These are phyloP conservation scores for Caenorhabditis angaria DNA, from an alignment of 2,888 invertebrate species.

Conservation along the genomic window DNA sequence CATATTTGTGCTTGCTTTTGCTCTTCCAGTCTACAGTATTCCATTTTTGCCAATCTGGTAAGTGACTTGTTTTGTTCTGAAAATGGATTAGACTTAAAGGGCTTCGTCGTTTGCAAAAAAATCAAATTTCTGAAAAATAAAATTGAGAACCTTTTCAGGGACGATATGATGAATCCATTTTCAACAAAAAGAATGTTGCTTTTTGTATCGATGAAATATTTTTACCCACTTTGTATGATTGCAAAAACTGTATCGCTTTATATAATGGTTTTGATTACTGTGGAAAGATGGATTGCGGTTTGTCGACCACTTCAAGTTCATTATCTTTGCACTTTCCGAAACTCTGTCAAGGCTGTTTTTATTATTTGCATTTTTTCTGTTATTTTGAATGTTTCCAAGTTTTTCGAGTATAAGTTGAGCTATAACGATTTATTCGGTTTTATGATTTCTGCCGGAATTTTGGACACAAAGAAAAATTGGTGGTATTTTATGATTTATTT, in stretches of 20 bases:
- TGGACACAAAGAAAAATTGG: constrained; percentile 31
- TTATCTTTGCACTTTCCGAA: constrained; percentile 37
- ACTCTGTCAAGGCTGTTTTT: constrained; percentile 26
- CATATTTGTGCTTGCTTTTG: constrained; percentile 31
- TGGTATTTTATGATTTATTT: constrained; percentile 42
- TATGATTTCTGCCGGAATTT: constrained; percentile 18
- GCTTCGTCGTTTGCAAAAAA: neutral
- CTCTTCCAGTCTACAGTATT: constrained; percentile 28
- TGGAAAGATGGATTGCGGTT: constrained; percentile 45
- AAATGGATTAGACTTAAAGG: neutral
- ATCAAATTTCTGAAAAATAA: neutral
- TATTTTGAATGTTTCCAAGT: constrained; percentile 30
- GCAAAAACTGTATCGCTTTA: constrained; percentile 42
- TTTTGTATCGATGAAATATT: constrained; percentile 23
- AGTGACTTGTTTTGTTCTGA: neutral
- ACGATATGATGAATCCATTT: constrained; percentile 17
- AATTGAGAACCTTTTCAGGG: constrained; percentile 32
- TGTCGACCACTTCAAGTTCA: constrained; percentile 44
- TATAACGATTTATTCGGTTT: constrained; percentile 17
- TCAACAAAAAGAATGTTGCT: constrained; percentile 28
- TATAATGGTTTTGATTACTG: constrained; percentile 40
- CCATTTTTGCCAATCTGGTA: constrained; percentile 33
- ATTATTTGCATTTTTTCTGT: constrained; percentile 33
- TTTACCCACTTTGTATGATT: constrained; percentile 44
- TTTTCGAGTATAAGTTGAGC: constrained; percentile 34